Evolutionary conservation across 2,888 invertebrate species (phyloP), one percentile per base, ranked within the genome.

Genomic region (Oligia fasciuncula): DNA sequence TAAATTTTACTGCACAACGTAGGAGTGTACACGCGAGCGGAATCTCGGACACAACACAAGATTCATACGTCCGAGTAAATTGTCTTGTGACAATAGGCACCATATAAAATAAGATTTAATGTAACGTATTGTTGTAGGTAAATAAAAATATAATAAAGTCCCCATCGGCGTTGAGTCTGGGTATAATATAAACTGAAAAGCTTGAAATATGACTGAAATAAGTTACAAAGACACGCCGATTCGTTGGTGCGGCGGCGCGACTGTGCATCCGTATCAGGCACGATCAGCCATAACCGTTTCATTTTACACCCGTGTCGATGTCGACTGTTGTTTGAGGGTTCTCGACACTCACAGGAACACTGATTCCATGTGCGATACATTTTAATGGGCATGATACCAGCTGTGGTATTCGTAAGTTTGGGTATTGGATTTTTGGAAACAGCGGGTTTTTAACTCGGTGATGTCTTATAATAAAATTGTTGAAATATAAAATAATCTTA

Each of bases 1-100:
- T 94, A 94, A 94, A 94, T 93, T 93, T 92, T 89, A 92, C 87
- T 85, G 90, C 87, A 80, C 81, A 85, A 91, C 91, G 93, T 94
- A 94, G 92, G 91, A 88, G 92, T 90, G 83, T 77, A 87, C 90
- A 88, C 85, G 90, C 87, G 81, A 89, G 87, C 79, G 74, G 83
- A 85, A 87, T 88, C 85, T 86, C 76, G 80, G 83, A 81, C 77
- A 83, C 73, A 81, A 83, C 76, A 81, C 73, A 81, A 82, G 66
- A 49, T 62, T 62, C 81, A 35, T 67, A 88, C 81, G 81, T 76
- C 74, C 73, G 73, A 83, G 79, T 76, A 72, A 81, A 84, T 86
- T 78, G 83, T 87, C 72, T 79, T 81, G 79, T 89, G 80, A 90
- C 87, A 90, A 89, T 87, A 87, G 86, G 77, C 81, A 87, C 80